Evolutionary conservation across 2,888 invertebrate species (phyloP), one percentile per base, ranked within the genome.

Genomic region (Caenorhabditis zanzibari): DNA sequence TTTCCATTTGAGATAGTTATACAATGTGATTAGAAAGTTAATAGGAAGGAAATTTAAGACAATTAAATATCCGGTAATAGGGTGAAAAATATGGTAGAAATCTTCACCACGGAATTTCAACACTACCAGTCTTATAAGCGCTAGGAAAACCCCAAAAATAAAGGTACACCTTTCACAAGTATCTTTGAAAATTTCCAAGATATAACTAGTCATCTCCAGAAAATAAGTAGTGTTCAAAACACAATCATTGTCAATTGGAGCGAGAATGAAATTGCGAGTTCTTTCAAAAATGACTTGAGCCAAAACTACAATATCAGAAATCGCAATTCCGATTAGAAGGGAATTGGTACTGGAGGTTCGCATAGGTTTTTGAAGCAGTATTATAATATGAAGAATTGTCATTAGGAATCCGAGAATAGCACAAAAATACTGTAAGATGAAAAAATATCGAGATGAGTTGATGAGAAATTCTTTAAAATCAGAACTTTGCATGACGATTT

Each of bases 291-390:
- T 24, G 10, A 12, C 24, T 52, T 24, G 24, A 12, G 24, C 2
- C 22, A 52, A 52, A 2, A 52, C 52, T 24, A 58, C 7, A 28
- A 58, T 32, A 32, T 32, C 28, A n/a, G 56, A 58, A 4, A 28
- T 1, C 16, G 32, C 26, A 2, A 58, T 58, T 5, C 56, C 56
- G 12, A 58, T 58, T 32, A 58, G 4, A 2, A 52, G 9, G 12
- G 52, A 52, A 52, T 52, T 52, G 10, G 52, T 52, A 24, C 52
- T 52, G 10, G 52, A 52, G 3, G 52, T 52, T 10, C 52, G 16
- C 52, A 52, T 52, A 2, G 24, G 2, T 3, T 52, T 52, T 10
- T 52, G 52, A 52, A 52, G 24, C 24, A 52, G 12, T 5, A 52
- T 52, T 24, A 24, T 12, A 24, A 52, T 5, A 24, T 52, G 52